These are phyloP conservation scores for Bombycilla garrulus DNA, from an alignment of 2,113 vertebrate genomes.

Conservation along the genomic window DNA sequence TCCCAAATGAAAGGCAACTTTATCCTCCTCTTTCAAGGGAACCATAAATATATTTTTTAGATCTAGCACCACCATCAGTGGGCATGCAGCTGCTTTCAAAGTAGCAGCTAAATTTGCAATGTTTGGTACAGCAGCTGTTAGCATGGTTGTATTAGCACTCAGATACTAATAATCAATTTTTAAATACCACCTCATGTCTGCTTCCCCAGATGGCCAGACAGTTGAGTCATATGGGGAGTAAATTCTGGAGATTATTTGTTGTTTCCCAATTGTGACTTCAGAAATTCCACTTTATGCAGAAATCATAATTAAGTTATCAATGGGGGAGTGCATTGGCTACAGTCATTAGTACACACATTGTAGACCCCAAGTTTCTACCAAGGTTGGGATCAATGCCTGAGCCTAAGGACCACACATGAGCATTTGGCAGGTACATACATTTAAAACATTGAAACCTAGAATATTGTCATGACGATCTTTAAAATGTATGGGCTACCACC, in stretches of 20 bases:
- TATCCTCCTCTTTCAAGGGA: background rate
- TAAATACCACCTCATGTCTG: background rate
- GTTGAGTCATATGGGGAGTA: background rate
- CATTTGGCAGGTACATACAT: background rate
- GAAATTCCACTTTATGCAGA: background rate
- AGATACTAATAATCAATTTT: background rate
- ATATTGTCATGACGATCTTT: background rate
- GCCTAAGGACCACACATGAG: background rate
- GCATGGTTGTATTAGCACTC: background rate
- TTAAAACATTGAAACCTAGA: background rate
- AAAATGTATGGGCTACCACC: background rate
- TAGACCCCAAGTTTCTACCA: background rate
- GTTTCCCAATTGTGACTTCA: background rate
- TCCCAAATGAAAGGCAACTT: background rate
- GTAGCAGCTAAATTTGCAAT: background rate
- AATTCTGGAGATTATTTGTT: background rate
- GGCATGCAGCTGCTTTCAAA: background rate
- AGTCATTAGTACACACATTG: no score
- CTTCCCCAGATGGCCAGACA: background rate
- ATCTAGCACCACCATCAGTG: background rate
- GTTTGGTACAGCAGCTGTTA: background rate
- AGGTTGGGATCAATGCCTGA: rapidly evolving
- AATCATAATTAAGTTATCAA: background rate
- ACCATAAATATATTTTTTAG: background rate
- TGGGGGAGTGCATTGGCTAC: background rate